These are phyloP conservation scores for Atherinomorus stipes DNA, from an alignment of 2,113 vertebrate genomes.

Conservation along the genomic window DNA sequence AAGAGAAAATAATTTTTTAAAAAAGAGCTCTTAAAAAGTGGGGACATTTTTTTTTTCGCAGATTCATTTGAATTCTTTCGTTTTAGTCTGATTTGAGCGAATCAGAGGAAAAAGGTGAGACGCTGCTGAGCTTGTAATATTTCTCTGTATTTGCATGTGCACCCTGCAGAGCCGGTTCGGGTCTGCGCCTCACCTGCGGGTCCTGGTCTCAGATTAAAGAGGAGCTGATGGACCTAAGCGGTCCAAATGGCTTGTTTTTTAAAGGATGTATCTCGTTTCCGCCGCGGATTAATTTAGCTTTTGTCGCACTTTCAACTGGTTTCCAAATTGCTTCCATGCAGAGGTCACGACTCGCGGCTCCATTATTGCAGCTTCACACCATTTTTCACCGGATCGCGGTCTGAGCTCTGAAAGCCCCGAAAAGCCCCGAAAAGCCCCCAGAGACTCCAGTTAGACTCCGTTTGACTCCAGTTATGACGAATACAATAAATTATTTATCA, in stretches of 20 bases:
- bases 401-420: background rate
- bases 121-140: too few species aligned
- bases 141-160: too few species aligned
- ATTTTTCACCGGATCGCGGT: slow-evolving; percentile 31
- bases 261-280: slow-evolving; percentile 76
- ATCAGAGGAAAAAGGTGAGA: too few species aligned
- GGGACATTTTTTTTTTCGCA: too few species aligned
- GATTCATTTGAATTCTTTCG: too few species aligned
- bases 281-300: slow-evolving; percentile 72
- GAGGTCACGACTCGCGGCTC: slow-evolving; percentile 69
- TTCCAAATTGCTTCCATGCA: slow-evolving; percentile 77
- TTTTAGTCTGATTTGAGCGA: too few species aligned
- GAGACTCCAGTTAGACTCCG: too few species aligned
- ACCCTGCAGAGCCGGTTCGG: too few species aligned
- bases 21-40: too few species aligned
- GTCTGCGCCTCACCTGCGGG: background rate
- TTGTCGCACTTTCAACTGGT: slow-evolving; percentile 49
- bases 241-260: slow-evolving; percentile 63
- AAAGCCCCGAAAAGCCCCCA: too few species aligned
- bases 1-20: background rate
- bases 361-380: slow-evolving; percentile 55
- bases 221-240: background rate
- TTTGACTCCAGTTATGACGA: too few species aligned
- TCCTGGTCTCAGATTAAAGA: background rate
- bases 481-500: too few species aligned